A percentile compares a stretch with the other conserved stretches of the same genome.
Conservation (phyloP, 2,888 invertebrate genomes). For the Eristalis arbustorum region DNA sequence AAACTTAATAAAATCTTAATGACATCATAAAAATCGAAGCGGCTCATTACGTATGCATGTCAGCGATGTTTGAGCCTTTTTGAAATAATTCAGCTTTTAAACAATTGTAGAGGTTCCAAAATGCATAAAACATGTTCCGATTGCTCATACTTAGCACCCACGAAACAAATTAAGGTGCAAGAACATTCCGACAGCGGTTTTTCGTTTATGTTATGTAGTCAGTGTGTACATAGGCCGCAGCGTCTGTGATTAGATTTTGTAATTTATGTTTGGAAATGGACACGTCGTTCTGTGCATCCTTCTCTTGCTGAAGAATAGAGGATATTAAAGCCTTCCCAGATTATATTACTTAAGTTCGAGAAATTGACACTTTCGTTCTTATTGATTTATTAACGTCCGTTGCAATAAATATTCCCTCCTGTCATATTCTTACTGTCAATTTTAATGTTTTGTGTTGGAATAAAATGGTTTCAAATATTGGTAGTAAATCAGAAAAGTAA, state of each 20-base stretch:
- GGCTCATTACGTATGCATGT: constrained; percentile 45
- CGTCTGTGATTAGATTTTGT: constrained; percentile 43
- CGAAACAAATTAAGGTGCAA: constrained; percentile 46
- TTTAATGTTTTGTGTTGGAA: neutral
- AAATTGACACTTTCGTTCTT: neutral
- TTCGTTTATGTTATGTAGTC: neutral
- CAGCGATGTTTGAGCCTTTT: constrained; percentile 27
- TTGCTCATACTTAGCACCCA: constrained; percentile 8
- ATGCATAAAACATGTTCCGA: constrained; percentile 22
- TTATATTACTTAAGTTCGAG: no score
- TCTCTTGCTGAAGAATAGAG: neutral
- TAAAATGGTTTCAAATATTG: neutral
- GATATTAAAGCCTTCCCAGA: no score
- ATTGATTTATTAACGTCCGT: neutral
- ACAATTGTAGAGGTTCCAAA: constrained; percentile 18
- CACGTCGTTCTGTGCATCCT: neutral
- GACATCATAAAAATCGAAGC: constrained; percentile 27
- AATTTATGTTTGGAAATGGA: neutral
- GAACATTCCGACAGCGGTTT: constrained; percentile 23
- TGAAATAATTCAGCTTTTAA: neutral
- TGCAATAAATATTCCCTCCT: neutral
- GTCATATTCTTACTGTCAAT: neutral
- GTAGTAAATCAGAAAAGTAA: no score
- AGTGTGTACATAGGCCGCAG: neutral
- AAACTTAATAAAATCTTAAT: constrained; percentile 33